Base-by-base conservation (phyloP, 2,113 vertebrate genomes). In the Gadus chalcogrammus region DNA sequence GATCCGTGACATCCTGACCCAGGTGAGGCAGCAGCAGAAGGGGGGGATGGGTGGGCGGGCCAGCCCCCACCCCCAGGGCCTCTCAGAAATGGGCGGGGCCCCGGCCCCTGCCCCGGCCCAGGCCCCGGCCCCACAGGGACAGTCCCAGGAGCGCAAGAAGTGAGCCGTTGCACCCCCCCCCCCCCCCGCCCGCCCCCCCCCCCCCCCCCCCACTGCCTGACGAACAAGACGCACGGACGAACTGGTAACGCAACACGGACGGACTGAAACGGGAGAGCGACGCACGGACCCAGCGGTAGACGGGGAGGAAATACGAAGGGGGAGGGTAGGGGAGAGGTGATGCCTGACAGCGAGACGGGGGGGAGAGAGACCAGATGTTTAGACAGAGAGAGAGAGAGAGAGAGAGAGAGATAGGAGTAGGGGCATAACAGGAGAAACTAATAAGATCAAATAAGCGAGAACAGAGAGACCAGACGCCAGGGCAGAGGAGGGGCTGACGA, bases 1-100 rank as follows among this genome's bases (percentile, higher is more conserved):
- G 91, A 98, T 98, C 86, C 92, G 95, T 11, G 96, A 98, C 85
- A 98, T 98, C 88, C 90, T 98, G 89, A 95, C 94, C 11, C 96
- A 97, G 89, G 95, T 96, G 64, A 98, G 95, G 80, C 95, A 95
- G 84, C 87, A 92, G 59, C 96, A 98, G 92, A 97, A 98, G 88
- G 93, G 94, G 20, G 94, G 92, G 73, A 87, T 90, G 77, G 88
- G 90, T 61, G 89, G 90, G 74, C 83, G 91, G 1, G 91, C 61
- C 60, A 64, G 61, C 3, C 67, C 90, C 1, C 73, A 87, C 11
- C 85, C 84, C 7, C 88, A 89, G 67, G 86, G 80, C 80, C 81
- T 86, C 67, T 83, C 88, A 31, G 90, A 92, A 74, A 84, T 85
- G 81, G 86, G 85, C 63, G 85, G 84, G 31, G 42, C 6, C 42